phyloP scores from a whole-genome alignment of 2,113 vertebrate species.

The Jaculus jaculus region DNA sequence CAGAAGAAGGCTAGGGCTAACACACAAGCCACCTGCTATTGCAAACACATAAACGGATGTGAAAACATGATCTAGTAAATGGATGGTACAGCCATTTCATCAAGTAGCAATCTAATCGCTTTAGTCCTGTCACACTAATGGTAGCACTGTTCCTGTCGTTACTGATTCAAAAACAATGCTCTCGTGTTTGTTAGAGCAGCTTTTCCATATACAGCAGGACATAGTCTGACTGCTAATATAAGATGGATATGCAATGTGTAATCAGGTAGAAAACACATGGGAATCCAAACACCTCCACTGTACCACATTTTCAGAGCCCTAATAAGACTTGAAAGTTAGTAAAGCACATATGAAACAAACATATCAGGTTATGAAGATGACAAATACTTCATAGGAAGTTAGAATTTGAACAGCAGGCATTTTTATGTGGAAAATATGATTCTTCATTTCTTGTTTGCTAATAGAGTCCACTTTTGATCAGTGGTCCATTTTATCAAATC shows the following conservation, averaged over 20 bases:
- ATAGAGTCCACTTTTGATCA: background rate
- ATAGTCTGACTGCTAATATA: background rate
- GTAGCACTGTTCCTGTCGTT: constrained; percentile 19
- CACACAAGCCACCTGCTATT: constrained; percentile 62
- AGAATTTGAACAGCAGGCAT: background rate
- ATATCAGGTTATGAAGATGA: background rate
- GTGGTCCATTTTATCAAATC: background rate
- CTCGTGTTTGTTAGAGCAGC: constrained; percentile 3
- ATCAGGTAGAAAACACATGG: background rate
- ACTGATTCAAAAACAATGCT: constrained; percentile 60
- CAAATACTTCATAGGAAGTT: background rate
- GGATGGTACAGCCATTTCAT: constrained; percentile 71
- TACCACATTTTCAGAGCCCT: background rate
- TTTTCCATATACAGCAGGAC: constrained; percentile 25
- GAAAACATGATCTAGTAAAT: constrained; percentile 71
- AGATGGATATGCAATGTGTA: background rate
- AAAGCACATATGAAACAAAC: background rate
- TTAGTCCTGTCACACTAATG: constrained; percentile 70
- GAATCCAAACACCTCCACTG: background rate
- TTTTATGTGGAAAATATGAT: background rate
- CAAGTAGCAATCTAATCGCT: constrained; percentile 77
- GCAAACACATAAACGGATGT: constrained; percentile 53
- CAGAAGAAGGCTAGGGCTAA: constrained; percentile 37
- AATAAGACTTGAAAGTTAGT: background rate
- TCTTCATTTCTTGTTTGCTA: background rate